Evolutionary conservation across 2,113 vertebrate species (phyloP).

Genomic region (Alosa alosa): DNA sequence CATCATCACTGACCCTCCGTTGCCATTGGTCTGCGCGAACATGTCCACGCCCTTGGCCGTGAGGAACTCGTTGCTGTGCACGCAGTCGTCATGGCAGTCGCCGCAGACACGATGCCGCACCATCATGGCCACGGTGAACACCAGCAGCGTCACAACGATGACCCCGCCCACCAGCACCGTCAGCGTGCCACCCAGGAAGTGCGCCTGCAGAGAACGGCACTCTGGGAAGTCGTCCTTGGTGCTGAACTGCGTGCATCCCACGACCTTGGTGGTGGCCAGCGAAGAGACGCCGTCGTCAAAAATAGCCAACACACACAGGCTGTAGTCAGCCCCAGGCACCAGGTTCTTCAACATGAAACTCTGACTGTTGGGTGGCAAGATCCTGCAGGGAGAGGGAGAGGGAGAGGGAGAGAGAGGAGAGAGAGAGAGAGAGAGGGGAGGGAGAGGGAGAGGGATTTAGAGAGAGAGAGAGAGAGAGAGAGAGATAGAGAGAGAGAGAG

Average conservation of each 20-base stretch:
- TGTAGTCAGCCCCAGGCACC: conserved; percentile 82
- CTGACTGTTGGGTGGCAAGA: conserved; percentile 79
- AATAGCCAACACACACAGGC: conserved; percentile 86
- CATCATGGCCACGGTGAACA: conserved; percentile 89
- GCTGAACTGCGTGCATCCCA: conserved; percentile 85
- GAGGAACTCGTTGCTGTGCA: conserved; percentile 46
- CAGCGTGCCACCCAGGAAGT: conserved; percentile 87
- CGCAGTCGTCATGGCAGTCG: conserved; percentile 64
- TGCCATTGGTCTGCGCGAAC: conserved; percentile 83
- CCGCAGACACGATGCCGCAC: conserved; percentile 82
- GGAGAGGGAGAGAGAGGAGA: neutral
- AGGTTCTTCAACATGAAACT: conserved; percentile 84
- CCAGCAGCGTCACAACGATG: conserved; percentile 84
- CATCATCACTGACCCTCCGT: conserved; percentile 75
- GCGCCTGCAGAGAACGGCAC: conserved; percentile 85
- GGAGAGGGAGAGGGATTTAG: too few relatives aligned
- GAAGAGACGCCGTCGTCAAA: conserved; percentile 81
- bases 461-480: conserved; percentile 1
- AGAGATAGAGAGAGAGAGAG: neutral
- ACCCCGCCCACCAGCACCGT: conserved; percentile 86
- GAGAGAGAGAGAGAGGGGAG: neutral
- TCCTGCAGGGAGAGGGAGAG: conserved; percentile 62
- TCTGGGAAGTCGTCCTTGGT: conserved; percentile 83
- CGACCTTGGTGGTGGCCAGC: conserved; percentile 79
- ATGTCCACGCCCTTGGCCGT: conserved; percentile 76